Evolutionary conservation across 2,797 vertebrate species (phyloP).

Genomic region (Peromyscus nudipes): DNA sequence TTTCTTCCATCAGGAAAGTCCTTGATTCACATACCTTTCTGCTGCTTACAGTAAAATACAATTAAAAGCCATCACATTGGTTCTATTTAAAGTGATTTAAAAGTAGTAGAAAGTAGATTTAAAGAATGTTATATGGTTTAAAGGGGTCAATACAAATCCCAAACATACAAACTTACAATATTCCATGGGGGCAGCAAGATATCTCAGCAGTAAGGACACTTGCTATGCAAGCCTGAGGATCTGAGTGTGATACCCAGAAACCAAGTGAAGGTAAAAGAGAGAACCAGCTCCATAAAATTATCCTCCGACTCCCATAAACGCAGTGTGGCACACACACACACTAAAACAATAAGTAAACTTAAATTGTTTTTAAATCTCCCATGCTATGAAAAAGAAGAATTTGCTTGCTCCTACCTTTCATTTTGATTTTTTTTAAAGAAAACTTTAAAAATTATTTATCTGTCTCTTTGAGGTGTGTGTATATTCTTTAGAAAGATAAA

Average conservation of each 20-base stretch:
- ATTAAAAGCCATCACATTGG: not conserved
- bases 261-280: not conserved
- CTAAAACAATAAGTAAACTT: not conserved
- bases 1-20: not conserved
- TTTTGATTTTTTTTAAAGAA: conserved; percentile 24
- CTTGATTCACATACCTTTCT: not conserved
- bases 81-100: not conserved
- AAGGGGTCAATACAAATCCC: not conserved
- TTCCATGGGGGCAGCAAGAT: not conserved
- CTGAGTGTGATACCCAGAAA: not conserved
- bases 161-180: not conserved
- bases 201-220: not conserved
- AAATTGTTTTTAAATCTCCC: not conserved
- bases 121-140: not conserved
- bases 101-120: not conserved
- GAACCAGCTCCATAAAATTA: not conserved
- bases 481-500: conserved; percentile 6
- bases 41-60: not conserved
- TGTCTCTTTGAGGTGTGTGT: not conserved
- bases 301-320: not conserved
- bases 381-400: not conserved
- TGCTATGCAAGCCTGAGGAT: not conserved
- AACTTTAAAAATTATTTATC: not conserved
- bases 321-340: not conserved
- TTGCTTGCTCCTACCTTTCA: not conserved